Conservation (phyloP, 2,113 vertebrate species). For the Lanius ludovicianus region DNA sequence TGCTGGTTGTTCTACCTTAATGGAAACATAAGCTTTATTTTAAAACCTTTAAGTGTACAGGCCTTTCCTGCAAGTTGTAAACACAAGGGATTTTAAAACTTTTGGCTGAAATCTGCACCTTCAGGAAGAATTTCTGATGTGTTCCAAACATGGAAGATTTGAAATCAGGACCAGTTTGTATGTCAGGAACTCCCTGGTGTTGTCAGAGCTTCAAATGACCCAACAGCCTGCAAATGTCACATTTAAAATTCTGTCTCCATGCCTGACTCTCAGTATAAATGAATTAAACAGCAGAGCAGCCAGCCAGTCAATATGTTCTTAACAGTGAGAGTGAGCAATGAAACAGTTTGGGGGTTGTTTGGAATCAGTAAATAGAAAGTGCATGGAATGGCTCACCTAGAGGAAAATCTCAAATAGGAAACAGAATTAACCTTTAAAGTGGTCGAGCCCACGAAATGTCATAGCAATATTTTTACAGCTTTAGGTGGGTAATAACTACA, state of each 20-base stretch:
- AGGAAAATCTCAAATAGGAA: constrained; percentile 67
- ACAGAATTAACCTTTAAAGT: constrained; percentile 77
- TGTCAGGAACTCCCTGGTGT: constrained; percentile 77
- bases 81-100: constrained; percentile 60
- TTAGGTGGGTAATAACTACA: constrained; percentile 55
- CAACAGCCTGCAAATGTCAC: constrained; percentile 81
- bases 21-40: constrained; percentile 59
- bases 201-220: constrained; percentile 77
- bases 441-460: constrained; percentile 71
- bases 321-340: constrained; percentile 73
- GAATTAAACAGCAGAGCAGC: constrained; percentile 81
- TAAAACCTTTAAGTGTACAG: constrained; percentile 35
- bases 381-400: constrained; percentile 55
- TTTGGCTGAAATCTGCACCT: constrained; percentile 47
- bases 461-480: constrained; percentile 71
- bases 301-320: constrained; percentile 79
- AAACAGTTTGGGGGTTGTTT: constrained; percentile 71
- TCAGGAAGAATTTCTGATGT: constrained; percentile 61
- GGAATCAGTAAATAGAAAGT: constrained; percentile 77
- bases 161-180: constrained; percentile 74
- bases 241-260: constrained; percentile 82
- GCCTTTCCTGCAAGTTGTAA: constrained; percentile 37
- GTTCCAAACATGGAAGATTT: constrained; percentile 67
- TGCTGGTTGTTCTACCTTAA: constrained; percentile 51
- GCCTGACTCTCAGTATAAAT: constrained; percentile 78